Base-by-base conservation (phyloP, 2,113 vertebrate species). In the Indicator maculatus region DNA sequence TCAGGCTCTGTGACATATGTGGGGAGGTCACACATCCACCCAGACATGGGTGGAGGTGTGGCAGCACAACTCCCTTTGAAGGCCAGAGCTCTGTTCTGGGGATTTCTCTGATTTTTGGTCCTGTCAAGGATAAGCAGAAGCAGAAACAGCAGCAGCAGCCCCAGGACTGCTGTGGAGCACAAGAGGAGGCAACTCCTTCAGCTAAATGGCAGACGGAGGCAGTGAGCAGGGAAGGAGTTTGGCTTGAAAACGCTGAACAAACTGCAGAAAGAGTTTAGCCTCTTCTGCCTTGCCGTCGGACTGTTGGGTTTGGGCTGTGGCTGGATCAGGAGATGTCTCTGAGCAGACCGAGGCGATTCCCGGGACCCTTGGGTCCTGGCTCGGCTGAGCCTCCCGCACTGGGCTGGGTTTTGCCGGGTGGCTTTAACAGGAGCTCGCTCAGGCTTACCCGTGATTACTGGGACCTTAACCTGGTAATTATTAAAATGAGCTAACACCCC, bases 1-100 rank as follows among this genome's bases (percentile, higher is more conserved):
- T 67, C 16, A 8, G 33, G 5, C 10, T 14, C 50, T 70, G 50
- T 17, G 1, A 1, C 12, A 20, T 2, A 1, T 9, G 2, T 1
- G 9, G n/a, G 33, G 12, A 14, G 38, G 53, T 65, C 61, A 26
- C 30, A 6, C 23, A 7, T 2, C 26, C 30, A 11, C 24, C 39
- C 27, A 63, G 0, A 5, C 58, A 23, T 0, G 11, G n/a, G 15
- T 17, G 30, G 9, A 65, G 45, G 33, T 8, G 2, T 9, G 66
- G 39, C 16, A 20, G 44, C 7, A 15, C 28, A 1, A 38, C 26
- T 74, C 63, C n/a, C 50, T 61, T 44, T 12, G 67, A 28, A 83
- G 30, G 28, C 56, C 56, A 83, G 58, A 60, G 23, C 38, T 44
- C 41, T 30, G 1, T 33, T 73, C 64, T 21, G 63, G 83, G 12